Base-by-base conservation (phyloP, 92 coral and sea anemone genomes). In the Heteractis magnifica region DNA sequence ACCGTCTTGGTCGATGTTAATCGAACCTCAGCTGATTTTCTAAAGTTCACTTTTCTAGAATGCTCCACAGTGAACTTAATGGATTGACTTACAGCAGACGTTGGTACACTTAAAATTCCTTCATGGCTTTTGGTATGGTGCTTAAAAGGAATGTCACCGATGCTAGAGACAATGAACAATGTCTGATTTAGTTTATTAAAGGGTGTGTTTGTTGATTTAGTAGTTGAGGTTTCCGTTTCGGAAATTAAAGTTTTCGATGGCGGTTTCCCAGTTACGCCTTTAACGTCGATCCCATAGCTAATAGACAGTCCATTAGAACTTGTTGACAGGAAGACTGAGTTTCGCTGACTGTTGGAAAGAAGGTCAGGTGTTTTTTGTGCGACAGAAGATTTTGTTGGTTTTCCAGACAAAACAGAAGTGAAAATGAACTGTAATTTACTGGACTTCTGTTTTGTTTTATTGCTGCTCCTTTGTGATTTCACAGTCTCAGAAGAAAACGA, bases 141-240 rank as follows among this genome's bases (percentile, higher is more conserved):
- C 14, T 21, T 23, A 48, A 20, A 26, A 68, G 73, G 19, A 68
- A 68, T 10, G 23, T 48, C 73, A 3, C 26, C 15, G 23, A 26
- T 1, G 4, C 73, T 68, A 5, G 73, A 68, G 73, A 68, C 73
- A 68, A 68, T 68, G 11, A 48, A 68, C 72, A 65, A 65, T 20
- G 73, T 68, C 26, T 68, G 73, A 26, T 23, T 23, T 68, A 68
- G 48, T 20, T 23, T 26, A 68, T 9, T 3, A 7, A 23, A 68
- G 73, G 73, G 73, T 26, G 49, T 68, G 11, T 68, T 21, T 68
- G 73, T 68, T 23, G 73, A 68, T 26, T 20, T 68, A 21, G 50
- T 10, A 20, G 44, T 68, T 68, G 73, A 68, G 73, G 73, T 68
- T 68, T 68, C 73, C 73, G 73, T 68, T 68, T 68, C 48, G 13